Conservation (phyloP, 2,797 vertebrate genomes). For the Emydoidea blandingii region DNA sequence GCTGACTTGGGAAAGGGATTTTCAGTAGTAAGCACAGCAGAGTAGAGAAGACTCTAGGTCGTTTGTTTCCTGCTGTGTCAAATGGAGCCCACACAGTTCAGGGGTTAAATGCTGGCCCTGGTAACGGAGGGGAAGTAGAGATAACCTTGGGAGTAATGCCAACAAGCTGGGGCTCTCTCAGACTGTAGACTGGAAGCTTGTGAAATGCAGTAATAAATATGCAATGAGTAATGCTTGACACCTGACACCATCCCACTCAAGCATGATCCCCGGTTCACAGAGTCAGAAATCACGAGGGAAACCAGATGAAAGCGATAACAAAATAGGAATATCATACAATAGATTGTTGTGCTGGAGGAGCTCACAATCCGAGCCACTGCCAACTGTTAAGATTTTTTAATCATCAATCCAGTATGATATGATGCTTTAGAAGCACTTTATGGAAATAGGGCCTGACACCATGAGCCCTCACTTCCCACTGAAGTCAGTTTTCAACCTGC, state of each 20-base stretch:
- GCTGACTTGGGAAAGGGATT: not conserved
- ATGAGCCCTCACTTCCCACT: not conserved
- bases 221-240: not conserved
- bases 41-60: not conserved
- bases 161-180: not conserved
- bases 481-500: not conserved
- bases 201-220: not conserved
- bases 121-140: not conserved
- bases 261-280: not conserved
- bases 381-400: not conserved
- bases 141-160: not conserved
- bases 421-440: not conserved
- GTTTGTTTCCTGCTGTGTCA: not conserved
- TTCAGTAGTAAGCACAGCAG: not conserved
- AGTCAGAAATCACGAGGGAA: not conserved
- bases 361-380: not conserved
- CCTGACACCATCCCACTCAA: not conserved
- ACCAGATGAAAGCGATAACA: not conserved
- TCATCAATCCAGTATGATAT: not conserved
- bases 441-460: not conserved
- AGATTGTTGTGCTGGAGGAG: not conserved
- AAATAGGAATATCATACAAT: not conserved
- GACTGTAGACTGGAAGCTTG: not conserved
- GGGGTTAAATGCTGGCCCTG: accelerated
- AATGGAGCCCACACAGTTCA: not conserved